These are phyloP conservation scores for Drosophila setosimentum DNA, from an alignment of 2,888 invertebrate species.

Conservation along the genomic window DNA sequence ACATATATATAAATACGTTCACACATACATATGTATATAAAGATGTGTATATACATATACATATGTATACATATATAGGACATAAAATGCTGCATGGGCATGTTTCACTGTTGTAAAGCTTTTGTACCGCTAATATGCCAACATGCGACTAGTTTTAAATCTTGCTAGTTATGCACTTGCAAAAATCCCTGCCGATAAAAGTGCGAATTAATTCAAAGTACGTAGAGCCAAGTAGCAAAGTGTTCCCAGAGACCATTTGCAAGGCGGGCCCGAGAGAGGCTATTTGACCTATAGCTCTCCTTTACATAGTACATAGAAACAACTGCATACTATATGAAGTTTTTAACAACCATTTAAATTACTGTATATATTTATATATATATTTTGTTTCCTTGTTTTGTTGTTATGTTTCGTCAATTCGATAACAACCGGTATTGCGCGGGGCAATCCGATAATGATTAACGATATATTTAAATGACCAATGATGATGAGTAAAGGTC, in stretches of 20 bases:
- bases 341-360: conserved; percentile 43
- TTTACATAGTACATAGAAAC: neutral
- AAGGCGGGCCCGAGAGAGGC: conserved; percentile 8
- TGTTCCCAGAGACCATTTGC: conserved; percentile 6
- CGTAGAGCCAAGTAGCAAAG: conserved; percentile 3
- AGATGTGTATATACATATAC: neutral
- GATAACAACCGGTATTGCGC: conserved; percentile 26
- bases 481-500: conserved; percentile 79
- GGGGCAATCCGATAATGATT: conserved; percentile 30
- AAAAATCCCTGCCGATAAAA: neutral
- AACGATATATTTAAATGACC: conserved; percentile 43
- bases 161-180: conserved; percentile 8
- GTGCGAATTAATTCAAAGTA: neutral
- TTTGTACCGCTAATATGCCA: conserved; percentile 58
- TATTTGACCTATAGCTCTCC: conserved; percentile 5
- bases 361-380: conserved; percentile 17
- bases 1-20: neutral
- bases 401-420: conserved; percentile 37
- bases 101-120: conserved; percentile 75
- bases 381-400: conserved; percentile 50
- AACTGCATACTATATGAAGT: neutral
- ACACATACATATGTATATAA: neutral
- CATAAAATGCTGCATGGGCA: conserved; percentile 62
- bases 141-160: conserved; percentile 14
- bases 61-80: conserved; percentile 1